Evolutionary conservation across 2,113 vertebrate genomes (phyloP), one percentile per base, ranked within the genome.

Genomic region (Dipodomys merriami): DNA sequence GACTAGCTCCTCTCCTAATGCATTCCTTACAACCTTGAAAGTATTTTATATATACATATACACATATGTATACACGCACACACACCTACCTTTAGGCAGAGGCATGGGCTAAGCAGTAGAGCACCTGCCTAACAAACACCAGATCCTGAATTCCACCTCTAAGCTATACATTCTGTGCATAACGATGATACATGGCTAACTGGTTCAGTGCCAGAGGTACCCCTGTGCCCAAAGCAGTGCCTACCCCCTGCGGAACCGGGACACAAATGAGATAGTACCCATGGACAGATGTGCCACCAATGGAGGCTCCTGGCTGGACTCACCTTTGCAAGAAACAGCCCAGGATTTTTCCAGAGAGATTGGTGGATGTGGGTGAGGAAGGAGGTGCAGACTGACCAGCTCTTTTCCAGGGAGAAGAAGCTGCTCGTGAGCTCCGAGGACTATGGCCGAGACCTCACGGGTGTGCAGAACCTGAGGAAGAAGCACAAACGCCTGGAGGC

Each of bases 401-500:
- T 67, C 53, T 29, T 18, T 25, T 53, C 15, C 96, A 99, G 99
- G 93, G 99, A 99, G 96, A 99, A 99, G 97, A 99, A 99, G 90
- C 96, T 99, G 79, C 97, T 99, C 57, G 99, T 99, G 15, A 99
- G 99, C 94, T 99, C 99, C 0, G 99, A 99, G 97, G 99, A 99
- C 96, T 99, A 99, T 0, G 99, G 99, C 97, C 98, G 99, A 88
- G 99, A 99, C 98, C 96, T 99, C 57, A 99, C 99, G 0, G 99
- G 99, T 23, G 99, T 99, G 10, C 99, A 99, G 98, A 99, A 99
- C 97, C 98, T 99, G 95, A 98, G 99, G 97, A 99, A 99, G 97
- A 99, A 99, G 60, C 99, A 99, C 96, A 99, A 99, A 97, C 98
- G 99, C 62, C 97, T 99, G 92, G 99, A 99, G 95, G 99, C 99